phyloP scores from a whole-genome alignment of 1,140 invertebrate species.

The Meloidogyne chitwoodi region DNA sequence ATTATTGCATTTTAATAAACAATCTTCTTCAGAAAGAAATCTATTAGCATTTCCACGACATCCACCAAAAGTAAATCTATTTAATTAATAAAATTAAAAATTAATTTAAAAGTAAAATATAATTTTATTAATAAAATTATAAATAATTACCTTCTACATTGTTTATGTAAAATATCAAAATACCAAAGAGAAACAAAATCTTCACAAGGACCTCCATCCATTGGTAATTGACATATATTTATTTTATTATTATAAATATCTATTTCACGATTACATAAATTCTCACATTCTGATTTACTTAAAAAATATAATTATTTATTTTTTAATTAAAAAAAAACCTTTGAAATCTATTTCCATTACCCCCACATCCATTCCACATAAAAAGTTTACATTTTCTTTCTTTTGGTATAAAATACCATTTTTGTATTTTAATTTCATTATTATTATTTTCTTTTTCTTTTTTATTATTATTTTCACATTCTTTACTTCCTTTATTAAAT shows the following conservation, averaged over 20 bases:
- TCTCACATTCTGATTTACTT: conserved; percentile 51
- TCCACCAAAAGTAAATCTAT: conserved; percentile 65
- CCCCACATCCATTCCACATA: conserved; percentile 55
- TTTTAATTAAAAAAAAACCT: background rate
- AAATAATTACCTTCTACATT: conserved; percentile 62
- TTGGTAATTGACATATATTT: conserved; percentile 31
- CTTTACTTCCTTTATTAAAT: conserved; percentile 67
- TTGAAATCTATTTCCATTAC: conserved; percentile 54
- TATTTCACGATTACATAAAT: conserved; percentile 44
- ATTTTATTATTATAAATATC: background rate
- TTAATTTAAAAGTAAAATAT: background rate
- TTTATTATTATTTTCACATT: background rate
- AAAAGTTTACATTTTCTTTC: conserved; percentile 46
- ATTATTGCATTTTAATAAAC: conserved; percentile 17
- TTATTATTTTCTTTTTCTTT: background rate
- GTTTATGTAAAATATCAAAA: conserved; percentile 65
- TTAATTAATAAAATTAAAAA: background rate
- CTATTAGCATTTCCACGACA: conserved; percentile 73
- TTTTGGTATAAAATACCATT: conserved; percentile 50
- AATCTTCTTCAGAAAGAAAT: conserved; percentile 61
- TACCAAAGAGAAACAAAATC: conserved; percentile 57
- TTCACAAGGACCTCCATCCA: conserved; percentile 51
- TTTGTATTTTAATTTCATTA: conserved; percentile 13
- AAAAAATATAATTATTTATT: conserved; percentile 25
- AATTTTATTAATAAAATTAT: background rate